A percentile compares a stretch with the other conserved stretches of the same genome.
Evolutionary conservation across 1,140 invertebrate species (phyloP).

Genomic region (Stenopsyche tienmushanensis): DNA sequence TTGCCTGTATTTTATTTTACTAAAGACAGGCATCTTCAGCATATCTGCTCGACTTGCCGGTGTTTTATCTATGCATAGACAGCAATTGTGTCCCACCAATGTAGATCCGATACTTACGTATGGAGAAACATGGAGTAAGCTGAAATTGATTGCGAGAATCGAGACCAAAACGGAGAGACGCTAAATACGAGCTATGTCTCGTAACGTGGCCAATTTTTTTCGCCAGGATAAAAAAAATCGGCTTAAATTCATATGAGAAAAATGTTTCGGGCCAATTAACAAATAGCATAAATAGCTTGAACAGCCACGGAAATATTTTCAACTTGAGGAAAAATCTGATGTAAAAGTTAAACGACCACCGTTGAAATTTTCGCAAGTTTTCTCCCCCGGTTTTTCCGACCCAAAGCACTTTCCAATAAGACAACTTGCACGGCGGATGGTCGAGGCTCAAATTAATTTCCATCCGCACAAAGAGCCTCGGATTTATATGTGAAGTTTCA

Average conservation of each 20-base stretch:
- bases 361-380: slow-evolving; percentile 9
- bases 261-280: background rate
- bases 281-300: no score
- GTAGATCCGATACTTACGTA: background rate
- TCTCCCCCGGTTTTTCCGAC: background rate
- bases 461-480: no score
- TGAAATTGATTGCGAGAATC: background rate
- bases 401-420: slow-evolving; percentile 22
- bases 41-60: background rate
- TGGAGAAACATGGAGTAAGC: background rate
- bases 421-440: background rate
- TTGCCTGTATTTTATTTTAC: background rate
- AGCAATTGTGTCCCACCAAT: background rate
- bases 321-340: no score
- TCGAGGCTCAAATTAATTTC: no score
- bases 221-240: no score
- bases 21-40: background rate
- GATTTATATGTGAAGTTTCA: no score
- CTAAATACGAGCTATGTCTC: no score
- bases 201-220: no score
- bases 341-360: background rate
- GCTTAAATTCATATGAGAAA: no score
- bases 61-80: background rate
- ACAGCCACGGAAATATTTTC: no score
- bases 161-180: no score